Percentiles rank a stretch among this genome's conserved stretches.
These are phyloP conservation scores for Nothocercus julius DNA, from an alignment of 2,113 vertebrate genomes.

Conservation along the genomic window DNA sequence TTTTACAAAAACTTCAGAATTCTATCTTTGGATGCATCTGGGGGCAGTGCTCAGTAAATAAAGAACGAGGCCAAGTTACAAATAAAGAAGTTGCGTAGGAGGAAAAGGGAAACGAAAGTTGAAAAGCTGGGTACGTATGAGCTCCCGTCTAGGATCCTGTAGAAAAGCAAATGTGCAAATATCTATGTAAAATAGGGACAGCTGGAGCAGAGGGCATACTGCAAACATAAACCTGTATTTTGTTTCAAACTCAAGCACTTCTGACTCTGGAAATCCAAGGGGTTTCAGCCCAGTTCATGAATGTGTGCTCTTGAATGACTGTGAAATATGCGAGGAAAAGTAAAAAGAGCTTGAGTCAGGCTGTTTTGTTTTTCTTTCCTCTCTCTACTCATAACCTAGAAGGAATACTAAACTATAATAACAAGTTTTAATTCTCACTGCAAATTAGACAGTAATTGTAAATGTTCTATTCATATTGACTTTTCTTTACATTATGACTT, in stretches of 20 bases:
- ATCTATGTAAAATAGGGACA: background rate
- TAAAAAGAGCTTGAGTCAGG: background rate
- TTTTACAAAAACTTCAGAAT: slow-evolving; percentile 3
- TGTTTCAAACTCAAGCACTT: background rate
- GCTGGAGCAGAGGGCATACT: background rate
- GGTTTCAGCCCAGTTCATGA: background rate
- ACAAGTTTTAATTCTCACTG: background rate
- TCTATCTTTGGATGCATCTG: background rate
- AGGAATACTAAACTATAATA: background rate
- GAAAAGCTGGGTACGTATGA: background rate
- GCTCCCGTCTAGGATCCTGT: background rate
- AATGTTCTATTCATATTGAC: background rate
- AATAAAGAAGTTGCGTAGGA: background rate
- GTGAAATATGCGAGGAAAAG: background rate
- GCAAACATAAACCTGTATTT: background rate
- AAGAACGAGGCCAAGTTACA: slow-evolving; percentile 28
- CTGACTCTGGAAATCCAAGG: background rate
- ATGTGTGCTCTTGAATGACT: background rate
- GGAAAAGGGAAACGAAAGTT: background rate
- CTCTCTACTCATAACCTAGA: background rate
- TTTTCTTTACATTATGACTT: background rate
- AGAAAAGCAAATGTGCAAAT: background rate
- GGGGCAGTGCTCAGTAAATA: slow-evolving; percentile 28
- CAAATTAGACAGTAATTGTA: background rate
- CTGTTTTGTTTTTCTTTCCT: background rate